Percentiles rank a stretch among this genome's conserved stretches.
These are phyloP conservation scores for Cavia aperea DNA, from an alignment of 2,113 vertebrate genomes.

Conservation along the genomic window DNA sequence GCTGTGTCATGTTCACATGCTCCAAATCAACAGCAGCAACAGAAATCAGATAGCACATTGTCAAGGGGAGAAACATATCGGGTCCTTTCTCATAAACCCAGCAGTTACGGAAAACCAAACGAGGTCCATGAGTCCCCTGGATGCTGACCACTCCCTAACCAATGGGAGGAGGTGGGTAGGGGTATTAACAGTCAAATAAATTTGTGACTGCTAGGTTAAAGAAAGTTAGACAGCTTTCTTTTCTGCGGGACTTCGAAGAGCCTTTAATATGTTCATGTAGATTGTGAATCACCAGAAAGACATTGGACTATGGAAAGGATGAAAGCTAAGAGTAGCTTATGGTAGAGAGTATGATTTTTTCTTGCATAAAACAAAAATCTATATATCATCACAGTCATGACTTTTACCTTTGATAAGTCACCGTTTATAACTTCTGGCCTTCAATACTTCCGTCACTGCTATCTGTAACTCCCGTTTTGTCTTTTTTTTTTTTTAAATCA, in stretches of 20 bases:
- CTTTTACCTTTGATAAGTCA: background rate
- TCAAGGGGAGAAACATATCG: background rate
- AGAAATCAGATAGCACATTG: background rate
- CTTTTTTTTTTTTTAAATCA: background rate
- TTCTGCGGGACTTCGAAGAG: background rate
- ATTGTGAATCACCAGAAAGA: background rate
- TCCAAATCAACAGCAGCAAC: background rate
- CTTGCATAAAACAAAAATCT: background rate
- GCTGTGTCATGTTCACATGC: background rate
- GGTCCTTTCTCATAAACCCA: background rate
- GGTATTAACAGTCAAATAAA: background rate
- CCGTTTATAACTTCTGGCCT: background rate
- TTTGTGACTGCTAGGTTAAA: conserved; percentile 2
- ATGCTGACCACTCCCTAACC: background rate
- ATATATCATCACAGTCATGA: background rate
- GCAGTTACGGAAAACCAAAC: background rate
- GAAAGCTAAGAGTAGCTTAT: background rate
- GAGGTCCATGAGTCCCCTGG: background rate
- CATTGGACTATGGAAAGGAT: background rate
- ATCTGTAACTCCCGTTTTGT: background rate
- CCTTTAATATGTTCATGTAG: background rate
- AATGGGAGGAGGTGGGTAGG: background rate
- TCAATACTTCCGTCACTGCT: background rate
- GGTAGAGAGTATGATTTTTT: background rate
- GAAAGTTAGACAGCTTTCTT: conserved; percentile 24